These are phyloP conservation scores for Entelurus aequoreus DNA, from an alignment of 2,113 vertebrate genomes.

Conservation along the genomic window DNA sequence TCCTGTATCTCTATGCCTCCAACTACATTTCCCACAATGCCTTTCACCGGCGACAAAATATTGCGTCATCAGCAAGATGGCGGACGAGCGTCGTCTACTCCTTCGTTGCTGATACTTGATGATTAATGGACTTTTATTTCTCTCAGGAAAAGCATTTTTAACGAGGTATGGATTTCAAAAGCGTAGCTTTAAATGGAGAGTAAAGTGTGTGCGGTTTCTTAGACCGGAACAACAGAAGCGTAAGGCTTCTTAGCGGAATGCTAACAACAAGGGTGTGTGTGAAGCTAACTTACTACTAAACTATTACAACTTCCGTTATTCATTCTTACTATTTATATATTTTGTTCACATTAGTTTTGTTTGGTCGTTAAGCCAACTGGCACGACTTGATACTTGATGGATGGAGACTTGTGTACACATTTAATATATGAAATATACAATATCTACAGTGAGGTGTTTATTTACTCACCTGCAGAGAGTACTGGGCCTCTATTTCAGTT, in stretches of 20 bases:
- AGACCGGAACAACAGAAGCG: accelerated
- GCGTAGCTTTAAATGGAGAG: not conserved
- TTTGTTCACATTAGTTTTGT: not conserved
- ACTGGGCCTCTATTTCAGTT: too few species aligned
- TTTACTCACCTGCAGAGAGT: too few species aligned
- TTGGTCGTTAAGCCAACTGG: not conserved
- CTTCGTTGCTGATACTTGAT: slow-evolving; percentile 9
- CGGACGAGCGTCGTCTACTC: not conserved
- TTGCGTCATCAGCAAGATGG: slow-evolving; percentile 50
- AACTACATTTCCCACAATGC: slow-evolving; percentile 60
- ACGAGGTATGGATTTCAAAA: slow-evolving; percentile 26
- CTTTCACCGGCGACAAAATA: not conserved
- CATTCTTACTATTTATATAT: not conserved
- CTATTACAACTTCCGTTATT: not conserved
- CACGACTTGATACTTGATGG: too few species aligned
- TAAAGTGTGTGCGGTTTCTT: accelerated
- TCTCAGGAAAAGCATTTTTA: not conserved
- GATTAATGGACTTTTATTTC: slow-evolving; percentile 5
- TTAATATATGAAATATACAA: too few species aligned
- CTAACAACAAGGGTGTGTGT: slow-evolving; percentile 2
- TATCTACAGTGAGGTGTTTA: too few species aligned
- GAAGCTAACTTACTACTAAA: not conserved
- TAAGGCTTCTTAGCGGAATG: not conserved
- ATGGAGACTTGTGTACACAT: too few species aligned
- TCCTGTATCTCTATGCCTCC: not conserved